These are phyloP conservation scores for Ectobius pallidus DNA, from an alignment of 2,888 invertebrate species.

Conservation along the genomic window DNA sequence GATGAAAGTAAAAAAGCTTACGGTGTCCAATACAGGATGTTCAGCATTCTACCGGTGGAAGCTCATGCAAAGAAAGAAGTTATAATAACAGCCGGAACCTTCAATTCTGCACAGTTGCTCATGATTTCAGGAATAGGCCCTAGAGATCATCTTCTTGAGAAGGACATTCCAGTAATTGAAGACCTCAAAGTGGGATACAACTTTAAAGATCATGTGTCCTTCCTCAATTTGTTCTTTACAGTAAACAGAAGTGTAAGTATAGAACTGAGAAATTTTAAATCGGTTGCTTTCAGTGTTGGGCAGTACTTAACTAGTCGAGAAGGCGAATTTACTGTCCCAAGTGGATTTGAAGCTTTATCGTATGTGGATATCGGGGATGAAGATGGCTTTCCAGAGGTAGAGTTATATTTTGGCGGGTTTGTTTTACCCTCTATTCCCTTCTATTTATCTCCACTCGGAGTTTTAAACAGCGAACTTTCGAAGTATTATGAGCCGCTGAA, in stretches of 20 bases:
- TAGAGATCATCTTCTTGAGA: not conserved
- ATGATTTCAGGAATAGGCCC: not conserved
- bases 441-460: not conserved
- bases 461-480: not conserved
- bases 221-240: slow-evolving; percentile 66
- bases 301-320: slow-evolving; percentile 51
- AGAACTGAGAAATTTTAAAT: not conserved
- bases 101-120: slow-evolving; percentile 73
- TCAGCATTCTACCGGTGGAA: slow-evolving; percentile 53
- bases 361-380: slow-evolving; percentile 58
- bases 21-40: slow-evolving; percentile 62
- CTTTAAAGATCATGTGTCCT: slow-evolving; percentile 68
- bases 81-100: slow-evolving; percentile 76
- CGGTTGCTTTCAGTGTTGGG: slow-evolving; percentile 41
- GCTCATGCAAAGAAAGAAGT: slow-evolving; percentile 69
- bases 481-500: not conserved
- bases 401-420: slow-evolving; percentile 63
- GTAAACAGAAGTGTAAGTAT: slow-evolving; percentile 58
- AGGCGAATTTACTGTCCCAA: slow-evolving; percentile 54
- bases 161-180: not conserved
- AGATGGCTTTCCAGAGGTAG: slow-evolving; percentile 67
- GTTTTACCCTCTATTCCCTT: not conserved
- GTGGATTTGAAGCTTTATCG: slow-evolving; percentile 56
- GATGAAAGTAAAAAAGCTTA: slow-evolving; percentile 57
- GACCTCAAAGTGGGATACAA: slow-evolving; percentile 73